Evolutionary conservation across 2,113 vertebrate genomes (phyloP), one percentile per base, ranked within the genome.

Genomic region (Gymnorhina tibicen): DNA sequence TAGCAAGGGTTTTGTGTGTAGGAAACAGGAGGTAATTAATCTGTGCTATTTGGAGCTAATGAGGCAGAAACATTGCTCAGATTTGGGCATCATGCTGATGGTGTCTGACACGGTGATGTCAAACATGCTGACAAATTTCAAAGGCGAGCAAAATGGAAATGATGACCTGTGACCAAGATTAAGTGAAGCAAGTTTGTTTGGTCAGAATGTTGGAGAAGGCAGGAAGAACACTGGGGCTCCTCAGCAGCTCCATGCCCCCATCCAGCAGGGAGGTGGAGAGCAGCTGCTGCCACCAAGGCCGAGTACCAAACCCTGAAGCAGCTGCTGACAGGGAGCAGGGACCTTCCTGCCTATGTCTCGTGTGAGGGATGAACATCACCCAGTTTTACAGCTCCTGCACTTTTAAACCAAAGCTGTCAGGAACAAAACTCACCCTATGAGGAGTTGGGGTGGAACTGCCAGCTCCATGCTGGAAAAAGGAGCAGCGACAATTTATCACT

Each of bases 21-120:
- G 87, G 85, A 78, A 95, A 37, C 26, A 32, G 67, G 66, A 94
- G 81, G 44, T 68, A 89, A 94, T 95, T 93, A 91, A 91, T 90
- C 49, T 85, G 52, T 91, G 53, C 66, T 79, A 6, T 87, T 93
- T 85, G 58, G 58, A 60, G 58, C 58, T 93, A 96, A 94, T 26
- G 53, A 96, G 78, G 75, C 87, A 90, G 78, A 79, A 76, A 44
- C 76, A 37, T 21, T 68, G 70, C 75, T 93, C 26, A 44, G 74
- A 72, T 91, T 76, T 95, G 92, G 82, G 72, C 70, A 72, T 72
- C 44, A 17, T 0, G 6, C 81, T 93, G 85, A 41, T 93, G 81
- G 42, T 93, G 64, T 75, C 89, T 85, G 91, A 85, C 79, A 64
- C 0, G 35, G 10, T 6, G 55, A 42, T 76, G 67, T 85, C 83